Base-by-base conservation (phyloP, 2,113 vertebrate genomes). In the Callocephalon fimbriatum region DNA sequence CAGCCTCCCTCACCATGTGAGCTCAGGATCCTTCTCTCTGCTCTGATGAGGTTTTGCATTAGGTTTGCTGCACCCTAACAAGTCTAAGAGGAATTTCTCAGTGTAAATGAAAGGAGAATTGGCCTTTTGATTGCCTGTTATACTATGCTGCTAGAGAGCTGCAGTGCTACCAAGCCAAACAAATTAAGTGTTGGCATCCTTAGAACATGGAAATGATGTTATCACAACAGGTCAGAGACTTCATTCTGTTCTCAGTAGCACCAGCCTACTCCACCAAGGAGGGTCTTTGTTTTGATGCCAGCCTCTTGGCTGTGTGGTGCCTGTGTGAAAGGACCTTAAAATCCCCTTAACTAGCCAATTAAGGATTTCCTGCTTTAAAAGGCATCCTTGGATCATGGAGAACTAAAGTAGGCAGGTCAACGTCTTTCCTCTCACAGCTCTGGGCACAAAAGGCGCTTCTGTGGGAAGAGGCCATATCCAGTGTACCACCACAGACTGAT, bases 231-330 rank as follows among this genome's bases (percentile, higher is more conserved):
- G 73, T 59, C 81, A 75, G 65, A 38, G 35, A 63, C 10, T 18
- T 54, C 44, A 37, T 58, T 59, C 56, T 26, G 17, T 16, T 44
- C 25, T 35, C 9, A 10, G 45, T 27, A 77, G 45, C 21, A n/a
- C 5, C 38, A 48, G 19, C 13, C 31, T 31, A 3, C 20, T 56
- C 12, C 6, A 5, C 32, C 48, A 51, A 40, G 53, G 19, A 94
- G 20, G 13, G 26, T 35, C 38, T 74, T 50, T 53, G 45, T 42
- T 47, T 71, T 3, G 0, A 25, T 0, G 0, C 19, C 84, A 93
- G 72, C 31, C 68, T 74, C 68, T 25, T 0, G 3, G 65, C 59
- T 58, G 9, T 8, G 2, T 31, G 54, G 2, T 80, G 9, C 26
- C n/a, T 37, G 20, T 15, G 6, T 48, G 42, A 74, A 56, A 66